Evolutionary conservation across 2,888 invertebrate genomes (phyloP), one percentile per base, ranked within the genome.

Genomic region (Tryphoninae sp.): DNA sequence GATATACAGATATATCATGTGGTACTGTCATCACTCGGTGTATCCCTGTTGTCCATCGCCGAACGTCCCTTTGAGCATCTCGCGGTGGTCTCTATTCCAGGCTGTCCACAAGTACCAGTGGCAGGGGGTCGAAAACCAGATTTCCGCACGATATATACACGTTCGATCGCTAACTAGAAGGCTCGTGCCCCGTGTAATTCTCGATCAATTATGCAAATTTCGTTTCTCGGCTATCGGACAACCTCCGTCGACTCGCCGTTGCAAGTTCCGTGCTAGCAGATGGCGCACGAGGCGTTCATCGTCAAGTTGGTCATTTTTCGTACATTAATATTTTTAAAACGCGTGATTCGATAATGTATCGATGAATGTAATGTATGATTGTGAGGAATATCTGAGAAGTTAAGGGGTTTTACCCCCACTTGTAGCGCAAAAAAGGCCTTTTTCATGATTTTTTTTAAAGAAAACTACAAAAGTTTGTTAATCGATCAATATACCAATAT

Each of bases 161-260:
- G 13, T 51, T 69, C 58, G 76, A 49, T 58, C 22, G 51, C 64
- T 84, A 80, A 83, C 77, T 67, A 81, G 74, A 75, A 71, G 76
- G 75, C 45, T 73, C 69, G 65, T 51, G 40, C 67, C 33, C 59
- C 72, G 53, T 68, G 71, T 78, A 81, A 84, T 82, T 71, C 49
- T 73, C 75, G 59, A 80, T 81, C 81, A 81, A 84, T 85, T 83
- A 81, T 84, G 81, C 26, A 81, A 78, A 85, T 85, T 78, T 49
- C 9, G 22, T 45, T 13, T n/a, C 51, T 19, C 33, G 72, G 64
- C 40, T 59, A 53, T 58, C 53, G 49, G n/a, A 55, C 58, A 40
- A 19, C 23, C 23, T 62, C 49, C 9, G 3, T 22, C 58, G 26
- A 33, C 11, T 23, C 33, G 33, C 33, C 7, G 33, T 33, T 6